Base-by-base conservation (phyloP, 2,113 vertebrate species). In the Ariopsis seemanni region DNA sequence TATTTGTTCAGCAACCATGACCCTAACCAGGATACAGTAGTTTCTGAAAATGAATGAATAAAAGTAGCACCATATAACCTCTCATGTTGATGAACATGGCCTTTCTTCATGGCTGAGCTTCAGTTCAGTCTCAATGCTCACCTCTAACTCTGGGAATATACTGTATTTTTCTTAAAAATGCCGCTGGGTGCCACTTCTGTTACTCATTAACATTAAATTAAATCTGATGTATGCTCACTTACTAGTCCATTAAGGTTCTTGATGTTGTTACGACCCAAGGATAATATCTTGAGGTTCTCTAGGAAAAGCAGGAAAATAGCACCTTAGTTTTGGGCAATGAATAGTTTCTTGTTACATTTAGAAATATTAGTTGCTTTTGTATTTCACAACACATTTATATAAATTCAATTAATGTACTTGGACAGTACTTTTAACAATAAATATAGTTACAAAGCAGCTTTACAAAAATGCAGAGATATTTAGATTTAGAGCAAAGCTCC, bases 221-320 rank as follows among this genome's bases (percentile, higher is more conserved):
- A 50, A 2, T 67, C 2, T 9, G 42, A 52, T 17, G 14, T 42
- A 42, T 42, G 22, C 60, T 86, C 20, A 93, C 96, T 92, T 94
- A 99, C 98, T 96, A 99, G 93, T 91, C 98, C 98, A 92, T 94
- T 96, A 65, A 99, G 94, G 81, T 96, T 96, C 94, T 99, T 99
- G 92, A 99, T 99, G 88, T 98, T 97, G 93, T 99, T 99, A 91
- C 98, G 96, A 92, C 98, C 97, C 92, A 99, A 93, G 86, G 98
- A 99, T 82, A 99, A 93, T 92, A 99, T 99, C 92, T 93, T 96
- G 90, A 99, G 92, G 89, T 98, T 97, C 94, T 99, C 98, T 99
- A 93, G 82, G 34, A 93, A 15, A 89, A 87, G 90, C 88, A 58
- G 14, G 1, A 71, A n/a, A 30, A 58, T n/a, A 8, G 5, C 0